Evolutionary conservation across 2,888 invertebrate species (phyloP), one percentile per base, ranked within the genome.

Genomic region (Drosophila fulvimacula): DNA sequence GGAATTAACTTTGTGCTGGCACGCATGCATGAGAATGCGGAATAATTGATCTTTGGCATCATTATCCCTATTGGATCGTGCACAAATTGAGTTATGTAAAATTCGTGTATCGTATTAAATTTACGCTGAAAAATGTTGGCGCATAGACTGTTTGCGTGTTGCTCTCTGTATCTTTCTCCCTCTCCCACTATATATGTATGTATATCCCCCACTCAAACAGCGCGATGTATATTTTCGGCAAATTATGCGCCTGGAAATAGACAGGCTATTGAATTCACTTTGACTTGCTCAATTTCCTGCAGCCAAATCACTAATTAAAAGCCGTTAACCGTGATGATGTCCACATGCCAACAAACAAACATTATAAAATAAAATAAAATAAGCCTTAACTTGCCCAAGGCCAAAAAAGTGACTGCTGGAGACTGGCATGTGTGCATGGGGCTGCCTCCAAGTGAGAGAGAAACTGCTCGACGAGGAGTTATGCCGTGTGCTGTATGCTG

Each of bases 221-320:
- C 10, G 30, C 9, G 5, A 9, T 30, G 10, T 9, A 53, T 57
- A 38, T 60, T 66, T 62, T 38, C 2, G 30, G 21, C 38, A 63
- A 76, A 75, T 58, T 59, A 42, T 60, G 57, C 32, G 52, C 59
- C 53, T 38, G 62, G 60, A 63, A 55, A 42, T 66, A 57, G 38
- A 38, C 44, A 66, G 62, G 39, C 41, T 34, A 42, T 51, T 30
- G 64, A 73, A 83, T 81, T 81, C 82, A 75, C 81, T 83, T 82
- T 82, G 68, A 61, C 61, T 69, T 66, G 61, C 76, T 49, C 41
- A 64, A 68, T 78, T 67, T 73, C 79, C 81, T 60, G 63, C 74
- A 77, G 76, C 75, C 58, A 82, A 81, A 74, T 71, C 69, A 52
- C 81, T 81, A 82, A 82, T 82, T 82, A 81, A 81, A 82, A 82